These are phyloP conservation scores for Pygathrix nemaeus DNA, from an alignment of 2,113 vertebrate species.

Conservation along the genomic window DNA sequence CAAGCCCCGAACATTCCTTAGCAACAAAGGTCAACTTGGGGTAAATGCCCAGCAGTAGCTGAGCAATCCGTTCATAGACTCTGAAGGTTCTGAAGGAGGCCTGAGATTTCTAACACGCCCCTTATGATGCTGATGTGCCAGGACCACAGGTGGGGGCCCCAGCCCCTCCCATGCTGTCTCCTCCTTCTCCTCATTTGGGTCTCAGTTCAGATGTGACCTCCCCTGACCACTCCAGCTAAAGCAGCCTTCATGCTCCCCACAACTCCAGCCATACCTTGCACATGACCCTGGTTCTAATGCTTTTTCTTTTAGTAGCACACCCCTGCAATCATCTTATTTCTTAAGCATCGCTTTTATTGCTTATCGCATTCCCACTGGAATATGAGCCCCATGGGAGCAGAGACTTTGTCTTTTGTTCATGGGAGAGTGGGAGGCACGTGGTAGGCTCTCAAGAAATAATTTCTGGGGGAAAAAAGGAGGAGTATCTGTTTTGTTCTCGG, in stretches of 20 bases:
- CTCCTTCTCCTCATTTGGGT: neutral
- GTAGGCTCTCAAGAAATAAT: neutral
- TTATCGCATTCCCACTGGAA: neutral
- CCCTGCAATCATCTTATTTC: neutral
- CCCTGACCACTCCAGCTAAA: neutral
- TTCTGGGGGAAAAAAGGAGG: neutral
- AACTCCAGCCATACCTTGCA: neutral
- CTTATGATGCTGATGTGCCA: too few relatives aligned
- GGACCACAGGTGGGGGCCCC: neutral
- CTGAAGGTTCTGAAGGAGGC: too few relatives aligned
- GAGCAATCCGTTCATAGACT: too few relatives aligned
- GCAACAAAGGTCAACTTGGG: too few relatives aligned
- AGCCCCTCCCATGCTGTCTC: neutral
- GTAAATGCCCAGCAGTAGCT: too few relatives aligned
- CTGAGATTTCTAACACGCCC: too few relatives aligned
- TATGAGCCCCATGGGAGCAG: rapidly evolving
- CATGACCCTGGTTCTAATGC: neutral
- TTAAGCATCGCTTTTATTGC: neutral
- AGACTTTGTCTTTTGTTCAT: neutral
- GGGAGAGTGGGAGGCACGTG: neutral
- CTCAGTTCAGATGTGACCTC: neutral
- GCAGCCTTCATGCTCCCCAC: neutral
- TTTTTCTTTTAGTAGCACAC: neutral
- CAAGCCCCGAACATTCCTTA: too few relatives aligned
- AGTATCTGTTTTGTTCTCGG: neutral